phyloP scores from a whole-genome alignment of 2,113 vertebrate species.

The Lasiurus cinereus region DNA sequence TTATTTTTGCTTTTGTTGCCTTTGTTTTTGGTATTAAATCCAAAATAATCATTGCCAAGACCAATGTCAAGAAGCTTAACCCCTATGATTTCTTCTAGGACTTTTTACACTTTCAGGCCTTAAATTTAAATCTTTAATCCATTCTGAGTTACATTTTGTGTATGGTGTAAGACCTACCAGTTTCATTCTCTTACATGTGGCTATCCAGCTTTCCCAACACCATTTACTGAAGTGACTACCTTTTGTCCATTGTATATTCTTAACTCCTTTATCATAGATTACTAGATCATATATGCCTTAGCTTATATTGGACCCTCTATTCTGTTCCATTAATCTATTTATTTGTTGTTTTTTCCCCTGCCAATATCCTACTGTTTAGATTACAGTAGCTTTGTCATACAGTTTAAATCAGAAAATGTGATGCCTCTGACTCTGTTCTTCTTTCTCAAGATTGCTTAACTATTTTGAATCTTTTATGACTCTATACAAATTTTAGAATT shows the following conservation, averaged over 20 bases:
- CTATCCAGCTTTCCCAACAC: background rate
- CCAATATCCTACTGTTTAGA: background rate
- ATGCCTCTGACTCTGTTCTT: background rate
- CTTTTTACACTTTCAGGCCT: background rate
- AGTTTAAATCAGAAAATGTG: background rate
- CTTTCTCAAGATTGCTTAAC: background rate
- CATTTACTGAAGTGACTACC: background rate
- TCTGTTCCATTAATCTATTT: background rate
- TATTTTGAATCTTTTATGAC: background rate
- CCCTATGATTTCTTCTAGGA: background rate
- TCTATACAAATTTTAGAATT: background rate
- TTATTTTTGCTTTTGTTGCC: slow-evolving; percentile 13
- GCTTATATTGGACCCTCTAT: background rate
- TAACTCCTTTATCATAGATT: background rate
- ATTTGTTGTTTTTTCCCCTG: background rate
- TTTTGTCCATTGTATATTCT: background rate
- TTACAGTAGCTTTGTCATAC: background rate
- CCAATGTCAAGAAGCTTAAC: background rate
- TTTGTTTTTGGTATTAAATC: background rate
- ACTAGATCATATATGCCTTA: background rate
- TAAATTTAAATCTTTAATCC: background rate
- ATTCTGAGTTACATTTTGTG: background rate
- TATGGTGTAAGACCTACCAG: background rate
- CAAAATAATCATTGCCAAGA: background rate
- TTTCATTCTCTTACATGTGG: background rate